These are phyloP conservation scores for Bovichtus variegatus DNA, from an alignment of 2,797 vertebrate genomes.

Conservation along the genomic window DNA sequence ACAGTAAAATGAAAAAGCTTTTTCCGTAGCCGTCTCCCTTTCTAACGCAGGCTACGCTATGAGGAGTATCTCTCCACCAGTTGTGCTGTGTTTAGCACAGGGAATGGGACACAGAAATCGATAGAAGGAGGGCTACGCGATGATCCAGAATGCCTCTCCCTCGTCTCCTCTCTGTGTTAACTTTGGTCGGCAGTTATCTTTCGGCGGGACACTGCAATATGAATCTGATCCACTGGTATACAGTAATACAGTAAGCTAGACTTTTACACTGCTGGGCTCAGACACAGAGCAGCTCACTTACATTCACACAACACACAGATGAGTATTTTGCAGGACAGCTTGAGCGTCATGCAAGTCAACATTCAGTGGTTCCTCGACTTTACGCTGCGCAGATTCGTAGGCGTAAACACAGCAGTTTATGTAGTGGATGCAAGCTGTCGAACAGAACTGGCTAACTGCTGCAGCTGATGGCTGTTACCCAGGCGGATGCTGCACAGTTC, in stretches of 20 bases:
- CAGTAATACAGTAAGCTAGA: conserved; percentile 30
- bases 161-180: conserved; percentile 32
- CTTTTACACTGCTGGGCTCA: conserved; percentile 13
- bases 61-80: conserved; percentile 32
- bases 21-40: neutral
- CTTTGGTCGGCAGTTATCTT: conserved; percentile 46
- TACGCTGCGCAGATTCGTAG: neutral
- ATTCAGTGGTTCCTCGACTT: neutral
- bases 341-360: conserved; percentile 12
- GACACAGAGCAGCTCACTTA: neutral
- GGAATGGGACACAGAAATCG: conserved; percentile 63
- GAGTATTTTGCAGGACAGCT: conserved; percentile 5
- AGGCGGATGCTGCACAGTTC: neutral
- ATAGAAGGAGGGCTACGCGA: conserved; percentile 60
- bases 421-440: conserved; percentile 10
- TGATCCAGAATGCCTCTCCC: conserved; percentile 45
- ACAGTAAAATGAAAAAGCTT: neutral
- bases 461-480: conserved; percentile 10
- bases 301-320: conserved; percentile 1
- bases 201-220: conserved; percentile 28
- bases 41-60: conserved; percentile 9
- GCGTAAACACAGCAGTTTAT: conserved; percentile 7
- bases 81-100: conserved; percentile 56
- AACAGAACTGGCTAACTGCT: neutral
- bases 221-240: conserved; percentile 42